These are phyloP conservation scores for Hypercompe scribonia DNA, from an alignment of 2,888 invertebrate genomes.

Conservation along the genomic window DNA sequence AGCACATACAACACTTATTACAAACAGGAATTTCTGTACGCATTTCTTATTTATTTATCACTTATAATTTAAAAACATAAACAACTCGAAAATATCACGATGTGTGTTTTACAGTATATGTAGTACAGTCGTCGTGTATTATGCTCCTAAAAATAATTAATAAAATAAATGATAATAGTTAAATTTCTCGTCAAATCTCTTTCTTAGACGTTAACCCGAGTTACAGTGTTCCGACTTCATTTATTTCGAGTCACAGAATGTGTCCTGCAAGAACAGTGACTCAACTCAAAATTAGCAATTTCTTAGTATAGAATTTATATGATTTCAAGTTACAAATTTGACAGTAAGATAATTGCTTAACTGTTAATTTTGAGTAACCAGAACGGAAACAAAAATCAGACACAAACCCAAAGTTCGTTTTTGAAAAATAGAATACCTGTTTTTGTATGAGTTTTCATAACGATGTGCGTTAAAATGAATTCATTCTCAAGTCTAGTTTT, in stretches of 20 bases:
- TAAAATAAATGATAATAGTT: not conserved
- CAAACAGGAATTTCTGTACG: slow-evolving; percentile 32
- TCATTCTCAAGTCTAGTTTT: too few species aligned
- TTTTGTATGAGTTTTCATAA: too few species aligned
- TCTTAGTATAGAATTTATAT: not conserved
- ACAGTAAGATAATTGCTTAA: not conserved
- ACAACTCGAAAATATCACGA: not conserved
- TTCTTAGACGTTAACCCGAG: not conserved
- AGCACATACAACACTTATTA: slow-evolving; percentile 40
- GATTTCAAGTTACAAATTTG: not conserved
- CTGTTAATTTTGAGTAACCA: too few species aligned
- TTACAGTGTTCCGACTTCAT: not conserved
- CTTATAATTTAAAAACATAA: not conserved
- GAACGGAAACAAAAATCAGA: too few species aligned
- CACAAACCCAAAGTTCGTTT: too few species aligned
- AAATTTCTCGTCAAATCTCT: not conserved
- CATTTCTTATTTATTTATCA: slow-evolving; percentile 8
- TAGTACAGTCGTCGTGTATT: not conserved
- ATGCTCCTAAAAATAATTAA: not conserved
- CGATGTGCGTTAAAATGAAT: too few species aligned
- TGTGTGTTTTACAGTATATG: too few species aligned
- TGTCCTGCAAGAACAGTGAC: not conserved
- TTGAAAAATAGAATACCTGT: too few species aligned
- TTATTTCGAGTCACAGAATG: not conserved
- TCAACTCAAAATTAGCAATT: not conserved